Percentiles rank a stretch among this genome's conserved stretches.
Conservation (phyloP, 2,797 vertebrate genomes). For the Hippocampus kuda region DNA sequence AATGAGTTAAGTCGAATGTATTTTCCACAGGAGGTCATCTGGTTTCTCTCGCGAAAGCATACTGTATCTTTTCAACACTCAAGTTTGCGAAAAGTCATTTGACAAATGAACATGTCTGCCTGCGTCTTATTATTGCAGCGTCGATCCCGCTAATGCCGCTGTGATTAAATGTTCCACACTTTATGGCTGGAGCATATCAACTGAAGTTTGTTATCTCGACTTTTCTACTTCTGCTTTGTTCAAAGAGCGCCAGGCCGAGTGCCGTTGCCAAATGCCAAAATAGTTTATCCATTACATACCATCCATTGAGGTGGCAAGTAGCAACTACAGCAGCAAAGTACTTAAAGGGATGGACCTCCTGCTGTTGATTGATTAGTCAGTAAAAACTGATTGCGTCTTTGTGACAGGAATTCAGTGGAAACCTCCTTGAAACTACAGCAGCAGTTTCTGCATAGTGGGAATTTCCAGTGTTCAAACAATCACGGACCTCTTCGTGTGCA, state of each 20-base stretch:
- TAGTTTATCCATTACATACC: too few relatives aligned
- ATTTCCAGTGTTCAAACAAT: too few relatives aligned
- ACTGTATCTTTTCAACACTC: constrained; percentile 2
- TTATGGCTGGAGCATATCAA: not conserved
- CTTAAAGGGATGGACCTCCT: not conserved
- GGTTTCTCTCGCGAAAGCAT: not conserved
- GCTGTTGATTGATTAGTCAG: too few relatives aligned
- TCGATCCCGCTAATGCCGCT: not conserved
- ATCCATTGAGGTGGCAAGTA: not conserved
- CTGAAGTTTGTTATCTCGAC: not conserved
- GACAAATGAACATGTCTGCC: not conserved
- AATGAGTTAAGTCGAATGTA: not conserved
- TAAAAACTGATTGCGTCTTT: too few relatives aligned
- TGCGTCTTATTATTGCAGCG: not conserved
- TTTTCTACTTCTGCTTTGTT: not conserved
- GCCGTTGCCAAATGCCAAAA: not conserved
- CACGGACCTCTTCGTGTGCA: not conserved
- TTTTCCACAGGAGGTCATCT: not conserved
- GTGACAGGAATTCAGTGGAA: too few relatives aligned
- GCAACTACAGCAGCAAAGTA: not conserved
- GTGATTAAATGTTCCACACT: not conserved
- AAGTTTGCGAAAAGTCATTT: not conserved
- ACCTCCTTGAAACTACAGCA: too few relatives aligned
- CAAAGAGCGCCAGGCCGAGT: not conserved
- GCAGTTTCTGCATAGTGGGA: too few relatives aligned